Percentiles rank a stretch among this genome's conserved stretches.
These are phyloP conservation scores for Andrena marginata DNA, from an alignment of 2,888 invertebrate genomes.

Conservation along the genomic window DNA sequence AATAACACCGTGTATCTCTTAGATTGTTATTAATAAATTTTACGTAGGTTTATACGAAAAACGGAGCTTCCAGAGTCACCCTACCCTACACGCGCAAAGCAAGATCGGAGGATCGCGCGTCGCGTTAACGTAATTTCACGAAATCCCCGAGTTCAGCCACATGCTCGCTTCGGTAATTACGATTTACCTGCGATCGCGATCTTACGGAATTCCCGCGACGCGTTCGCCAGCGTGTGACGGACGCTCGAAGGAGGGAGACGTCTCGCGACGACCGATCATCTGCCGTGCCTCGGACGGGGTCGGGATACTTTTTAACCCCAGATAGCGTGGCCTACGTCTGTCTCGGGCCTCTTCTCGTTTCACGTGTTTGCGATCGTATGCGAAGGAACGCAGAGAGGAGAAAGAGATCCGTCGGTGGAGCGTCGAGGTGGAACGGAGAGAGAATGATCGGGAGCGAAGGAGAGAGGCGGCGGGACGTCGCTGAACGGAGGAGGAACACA, in stretches of 20 bases:
- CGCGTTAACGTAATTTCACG: background rate
- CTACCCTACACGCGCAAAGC: too few species aligned
- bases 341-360: constrained; percentile 10
- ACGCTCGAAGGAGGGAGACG: constrained; percentile 15
- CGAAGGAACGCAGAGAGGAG: constrained; percentile 4
- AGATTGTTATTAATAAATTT: too few species aligned
- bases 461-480: constrained; percentile 34
- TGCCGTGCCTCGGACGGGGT: constrained; percentile 37
- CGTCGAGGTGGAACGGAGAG: constrained; percentile 4
- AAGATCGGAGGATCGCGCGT: too few species aligned
- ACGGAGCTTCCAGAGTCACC: too few species aligned
- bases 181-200: constrained; percentile 37
- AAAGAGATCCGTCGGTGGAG: constrained; percentile 33
- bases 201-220: constrained; percentile 36
- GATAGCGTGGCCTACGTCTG: constrained; percentile 50
- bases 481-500: constrained; percentile 54
- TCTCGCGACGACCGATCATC: constrained; percentile 36
- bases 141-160: background rate
- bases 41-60: too few species aligned
- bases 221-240: background rate
- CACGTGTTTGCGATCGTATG: constrained; percentile 2
- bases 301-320: constrained; percentile 58
- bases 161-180: constrained; percentile 24
- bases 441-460: background rate
- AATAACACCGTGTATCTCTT: too few species aligned